A percentile compares a stretch with the other conserved stretches of the same genome.
These are phyloP conservation scores for Melanotus villosus DNA, from an alignment of 2,888 invertebrate genomes.

Conservation along the genomic window DNA sequence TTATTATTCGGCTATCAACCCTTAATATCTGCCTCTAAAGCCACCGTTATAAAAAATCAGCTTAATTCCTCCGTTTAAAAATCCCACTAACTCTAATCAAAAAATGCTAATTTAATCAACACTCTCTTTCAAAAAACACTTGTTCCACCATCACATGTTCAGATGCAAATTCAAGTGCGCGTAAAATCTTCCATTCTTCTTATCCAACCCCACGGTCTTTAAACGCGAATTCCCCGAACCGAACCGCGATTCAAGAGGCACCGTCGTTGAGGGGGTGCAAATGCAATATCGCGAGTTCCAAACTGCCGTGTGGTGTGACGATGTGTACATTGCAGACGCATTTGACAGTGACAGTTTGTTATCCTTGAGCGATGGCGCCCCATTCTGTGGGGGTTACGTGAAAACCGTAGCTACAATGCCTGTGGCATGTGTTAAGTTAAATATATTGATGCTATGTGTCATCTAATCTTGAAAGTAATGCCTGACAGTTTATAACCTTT, in stretches of 20 bases:
- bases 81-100: neutral
- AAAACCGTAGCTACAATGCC: conserved; percentile 32
- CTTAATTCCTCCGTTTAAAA: neutral
- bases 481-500: conserved; percentile 19
- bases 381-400: conserved; percentile 30
- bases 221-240: conserved; percentile 32
- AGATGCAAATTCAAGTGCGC: conserved; percentile 41
- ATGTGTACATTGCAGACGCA: conserved; percentile 36
- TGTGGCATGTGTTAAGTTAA: conserved; percentile 37
- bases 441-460: conserved; percentile 28
- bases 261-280: conserved; percentile 29
- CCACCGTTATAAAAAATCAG: neutral
- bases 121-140: conserved; percentile 32
- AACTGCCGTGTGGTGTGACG: conserved; percentile 17
- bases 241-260: conserved; percentile 29
- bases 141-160: conserved; percentile 37
- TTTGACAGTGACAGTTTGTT: conserved; percentile 47
- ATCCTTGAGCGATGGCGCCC: conserved; percentile 36
- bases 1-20: too few relatives aligned
- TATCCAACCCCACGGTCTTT: conserved; percentile 35
- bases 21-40: too few relatives aligned
- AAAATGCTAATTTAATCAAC: conserved; percentile 38
- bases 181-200: conserved; percentile 44
- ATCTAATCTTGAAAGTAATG: conserved; percentile 23
- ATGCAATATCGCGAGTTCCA: conserved; percentile 35